Conservation (phyloP, 2,888 invertebrate species). For the Gnatocerus cornutus region DNA sequence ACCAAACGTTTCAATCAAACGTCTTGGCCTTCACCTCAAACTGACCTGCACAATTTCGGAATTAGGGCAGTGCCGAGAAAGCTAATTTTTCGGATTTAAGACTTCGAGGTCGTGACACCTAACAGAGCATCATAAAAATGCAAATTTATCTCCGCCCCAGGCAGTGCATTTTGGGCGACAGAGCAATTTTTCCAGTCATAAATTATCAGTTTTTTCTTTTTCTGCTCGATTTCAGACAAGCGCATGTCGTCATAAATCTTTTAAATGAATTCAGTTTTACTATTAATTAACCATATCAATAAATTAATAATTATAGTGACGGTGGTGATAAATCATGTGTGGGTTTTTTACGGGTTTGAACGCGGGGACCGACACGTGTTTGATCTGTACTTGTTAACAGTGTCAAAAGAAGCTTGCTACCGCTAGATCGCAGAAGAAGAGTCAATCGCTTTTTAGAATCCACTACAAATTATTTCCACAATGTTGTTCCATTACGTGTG, state of each 20-base stretch:
- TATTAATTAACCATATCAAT: constrained; percentile 35
- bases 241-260: constrained; percentile 1
- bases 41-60: no score
- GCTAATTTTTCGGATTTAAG: no score
- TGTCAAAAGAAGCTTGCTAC: not conserved
- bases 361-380: constrained; percentile 2
- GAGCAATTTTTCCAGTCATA: not conserved
- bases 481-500: not conserved
- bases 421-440: not conserved
- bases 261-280: constrained; percentile 27
- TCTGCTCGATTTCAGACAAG: not conserved
- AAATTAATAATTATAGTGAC: constrained; percentile 28
- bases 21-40: no score
- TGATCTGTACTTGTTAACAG: not conserved
- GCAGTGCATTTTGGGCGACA: constrained; percentile 21
- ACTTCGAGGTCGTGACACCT: constrained; percentile 42
- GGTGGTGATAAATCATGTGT: constrained; percentile 12
- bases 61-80: no score
- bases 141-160: constrained; percentile 38
- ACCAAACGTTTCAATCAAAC: no score
- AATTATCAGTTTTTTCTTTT: not conserved
- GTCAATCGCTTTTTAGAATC: not conserved
- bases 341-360: not conserved
- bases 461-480: constrained; percentile 2
- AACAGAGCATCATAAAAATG: constrained; percentile 46